Conservation (phyloP, 2,888 invertebrate genomes). For the Drosophila monieri region DNA sequence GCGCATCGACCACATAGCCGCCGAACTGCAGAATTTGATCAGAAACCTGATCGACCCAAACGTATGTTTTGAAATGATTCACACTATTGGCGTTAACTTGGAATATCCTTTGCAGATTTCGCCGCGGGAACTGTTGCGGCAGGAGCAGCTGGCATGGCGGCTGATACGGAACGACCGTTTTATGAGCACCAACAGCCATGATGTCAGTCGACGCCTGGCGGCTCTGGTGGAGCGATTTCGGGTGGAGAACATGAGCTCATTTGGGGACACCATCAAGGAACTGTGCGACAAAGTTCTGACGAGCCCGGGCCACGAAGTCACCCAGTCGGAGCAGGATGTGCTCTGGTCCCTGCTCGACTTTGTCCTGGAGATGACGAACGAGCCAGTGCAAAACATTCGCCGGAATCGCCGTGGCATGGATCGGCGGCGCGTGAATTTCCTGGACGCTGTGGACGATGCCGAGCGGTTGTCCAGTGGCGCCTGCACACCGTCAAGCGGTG, state of each 20-base stretch:
- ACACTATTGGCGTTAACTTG: background rate
- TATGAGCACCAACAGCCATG: slow-evolving; percentile 84
- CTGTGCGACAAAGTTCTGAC: slow-evolving; percentile 78
- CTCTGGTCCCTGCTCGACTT: slow-evolving; percentile 85
- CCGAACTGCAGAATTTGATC: slow-evolving; percentile 13
- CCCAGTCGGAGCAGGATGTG: slow-evolving; percentile 83
- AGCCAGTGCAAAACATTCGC: slow-evolving; percentile 79
- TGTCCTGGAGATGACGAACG: slow-evolving; percentile 83
- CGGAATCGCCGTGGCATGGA: slow-evolving; percentile 66
- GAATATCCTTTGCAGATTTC: background rate
- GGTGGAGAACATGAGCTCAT: slow-evolving; percentile 84
- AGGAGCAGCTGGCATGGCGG: slow-evolving; percentile 78
- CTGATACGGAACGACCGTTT: slow-evolving; percentile 84
- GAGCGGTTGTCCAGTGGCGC: background rate
- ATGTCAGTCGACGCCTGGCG: slow-evolving; percentile 84
- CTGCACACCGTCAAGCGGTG: no score
- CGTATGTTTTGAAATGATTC: slow-evolving; percentile 1
- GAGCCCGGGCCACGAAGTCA: slow-evolving; percentile 71
- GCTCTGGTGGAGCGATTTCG: slow-evolving; percentile 84
- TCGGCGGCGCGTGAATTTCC: slow-evolving; percentile 22
- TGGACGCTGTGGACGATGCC: slow-evolving; percentile 22
- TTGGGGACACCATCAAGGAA: slow-evolving; percentile 83
- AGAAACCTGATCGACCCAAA: background rate
- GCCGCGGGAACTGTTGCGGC: slow-evolving; percentile 5
- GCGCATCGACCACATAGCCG: background rate